A percentile compares a stretch with the other conserved stretches of the same genome.
Evolutionary conservation across 2,113 vertebrate genomes (phyloP).

Genomic region (Bagarius yarrelli): DNA sequence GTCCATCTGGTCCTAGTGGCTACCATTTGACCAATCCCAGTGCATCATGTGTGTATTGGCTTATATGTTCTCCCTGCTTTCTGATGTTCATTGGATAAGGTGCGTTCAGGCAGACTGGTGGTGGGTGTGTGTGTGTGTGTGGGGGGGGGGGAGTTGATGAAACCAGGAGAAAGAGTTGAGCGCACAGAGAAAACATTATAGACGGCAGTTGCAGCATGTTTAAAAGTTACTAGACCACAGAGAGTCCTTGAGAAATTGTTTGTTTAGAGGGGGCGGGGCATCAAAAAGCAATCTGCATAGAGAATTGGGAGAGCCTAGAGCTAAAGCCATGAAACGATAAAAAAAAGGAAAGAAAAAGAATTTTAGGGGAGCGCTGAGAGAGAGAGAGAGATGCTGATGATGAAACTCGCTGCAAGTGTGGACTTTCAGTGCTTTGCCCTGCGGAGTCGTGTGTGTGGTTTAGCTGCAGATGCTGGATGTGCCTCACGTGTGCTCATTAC

Average conservation of each 20-base stretch:
- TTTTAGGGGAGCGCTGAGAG: constrained; percentile 56
- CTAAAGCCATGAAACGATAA: constrained; percentile 38
- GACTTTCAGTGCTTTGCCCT: constrained; percentile 38
- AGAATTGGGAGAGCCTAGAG: constrained; percentile 65
- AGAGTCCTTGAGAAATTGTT: constrained; percentile 68
- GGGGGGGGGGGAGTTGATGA: constrained; percentile 68
- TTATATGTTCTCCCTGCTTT: constrained; percentile 48
- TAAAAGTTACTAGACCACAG: constrained; percentile 64
- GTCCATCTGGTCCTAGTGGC: constrained; percentile 54
- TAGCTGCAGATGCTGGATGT: constrained; percentile 35
- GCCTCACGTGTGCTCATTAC: constrained; percentile 7
- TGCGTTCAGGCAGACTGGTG: constrained; percentile 46
- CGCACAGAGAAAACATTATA: constrained; percentile 43
- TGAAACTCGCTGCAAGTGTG: constrained; percentile 72
- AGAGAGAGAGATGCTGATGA: constrained; percentile 65
- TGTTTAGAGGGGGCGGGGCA: constrained; percentile 59
- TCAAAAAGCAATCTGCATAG: constrained; percentile 69
- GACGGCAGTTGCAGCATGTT: constrained; percentile 55
- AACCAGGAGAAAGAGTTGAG: constrained; percentile 69
- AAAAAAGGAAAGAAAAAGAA: constrained; percentile 64
- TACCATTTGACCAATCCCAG: constrained; percentile 57
- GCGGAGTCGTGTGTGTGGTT: constrained; percentile 29
- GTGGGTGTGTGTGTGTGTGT: background rate
- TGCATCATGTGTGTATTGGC: constrained; percentile 54
- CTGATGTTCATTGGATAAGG: constrained; percentile 60